phyloP scores from a whole-genome alignment of 1,140 invertebrate species.

The Drosophila nigrodunni region DNA sequence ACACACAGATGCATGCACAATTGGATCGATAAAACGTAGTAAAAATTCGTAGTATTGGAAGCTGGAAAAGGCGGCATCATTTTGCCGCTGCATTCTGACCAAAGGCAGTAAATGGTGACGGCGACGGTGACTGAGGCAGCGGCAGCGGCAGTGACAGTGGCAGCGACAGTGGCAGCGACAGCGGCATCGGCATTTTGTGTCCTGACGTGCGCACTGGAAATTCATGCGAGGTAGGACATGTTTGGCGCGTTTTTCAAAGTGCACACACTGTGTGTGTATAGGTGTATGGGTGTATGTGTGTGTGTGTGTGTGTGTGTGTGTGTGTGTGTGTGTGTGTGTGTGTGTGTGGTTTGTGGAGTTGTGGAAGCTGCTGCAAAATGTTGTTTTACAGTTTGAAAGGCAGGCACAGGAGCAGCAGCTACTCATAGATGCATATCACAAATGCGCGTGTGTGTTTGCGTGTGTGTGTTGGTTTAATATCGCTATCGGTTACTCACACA shows the following conservation, averaged over 20 bases:
- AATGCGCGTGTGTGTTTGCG: conserved; percentile 24
- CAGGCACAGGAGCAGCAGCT: conserved; percentile 36
- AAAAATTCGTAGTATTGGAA: conserved; percentile 83
- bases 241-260: conserved; percentile 79
- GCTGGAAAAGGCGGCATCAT: conserved; percentile 65
- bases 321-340: conserved; percentile 10
- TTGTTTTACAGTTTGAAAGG: conserved; percentile 43
- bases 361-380: conserved; percentile 26
- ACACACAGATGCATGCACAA: conserved; percentile 24
- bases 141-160: background rate
- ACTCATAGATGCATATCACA: conserved; percentile 29
- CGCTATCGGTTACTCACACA: conserved; percentile 23
- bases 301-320: too few relatives aligned
- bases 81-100: conserved; percentile 33
- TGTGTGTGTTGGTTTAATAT: conserved; percentile 46
- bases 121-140: background rate
- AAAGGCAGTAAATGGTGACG: conserved; percentile 4
- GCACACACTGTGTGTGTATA: conserved; percentile 11
- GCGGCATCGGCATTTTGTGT: conserved; percentile 41
- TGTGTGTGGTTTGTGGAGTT: background rate
- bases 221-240: conserved; percentile 81
- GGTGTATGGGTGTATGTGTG: conserved; percentile 9
- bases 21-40: conserved; percentile 83
- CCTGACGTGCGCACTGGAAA: conserved; percentile 79
- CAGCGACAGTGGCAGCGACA: conserved; percentile 21